Conservation (phyloP, 1,140 invertebrate genomes). For the Diachasma alloeum region DNA sequence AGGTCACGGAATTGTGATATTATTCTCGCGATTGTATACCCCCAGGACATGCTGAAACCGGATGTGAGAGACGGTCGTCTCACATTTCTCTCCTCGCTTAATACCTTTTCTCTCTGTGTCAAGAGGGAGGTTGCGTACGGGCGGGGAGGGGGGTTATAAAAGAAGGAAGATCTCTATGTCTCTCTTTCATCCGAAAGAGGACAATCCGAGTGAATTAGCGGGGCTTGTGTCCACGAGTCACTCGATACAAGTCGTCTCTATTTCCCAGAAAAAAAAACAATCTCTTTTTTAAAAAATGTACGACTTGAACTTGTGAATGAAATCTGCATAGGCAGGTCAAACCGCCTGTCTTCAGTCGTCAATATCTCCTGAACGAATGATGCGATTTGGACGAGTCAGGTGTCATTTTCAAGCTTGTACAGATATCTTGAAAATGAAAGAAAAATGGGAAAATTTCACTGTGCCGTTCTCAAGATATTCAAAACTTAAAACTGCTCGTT, state of each 20-base stretch:
- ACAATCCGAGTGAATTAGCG: slow-evolving; percentile 13
- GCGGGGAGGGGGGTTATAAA: not conserved
- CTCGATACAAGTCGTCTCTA: slow-evolving; percentile 11
- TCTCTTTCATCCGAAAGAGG: slow-evolving; percentile 2
- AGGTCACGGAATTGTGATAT: not conserved
- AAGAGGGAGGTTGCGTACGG: not conserved
- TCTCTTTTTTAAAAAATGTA: not conserved
- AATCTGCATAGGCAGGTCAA: not conserved
- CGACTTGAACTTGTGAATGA: not conserved
- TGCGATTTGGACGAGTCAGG: too few relatives aligned
- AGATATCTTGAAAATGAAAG: too few relatives aligned
- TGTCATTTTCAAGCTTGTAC: too few relatives aligned
- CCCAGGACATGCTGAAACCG: not conserved
- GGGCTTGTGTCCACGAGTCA: slow-evolving; percentile 8
- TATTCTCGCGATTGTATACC: slow-evolving; percentile 1
- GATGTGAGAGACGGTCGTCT: slow-evolving; percentile 6
- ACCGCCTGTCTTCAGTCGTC: too few relatives aligned
- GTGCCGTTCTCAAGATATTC: too few relatives aligned
- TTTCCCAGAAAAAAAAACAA: not conserved
- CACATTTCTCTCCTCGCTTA: slow-evolving; percentile 15
- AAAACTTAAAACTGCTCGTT: too few relatives aligned
- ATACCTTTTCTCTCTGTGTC: slow-evolving; percentile 12
- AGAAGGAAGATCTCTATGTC: not conserved
- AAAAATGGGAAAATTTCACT: too few relatives aligned
- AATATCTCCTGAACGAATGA: not conserved